Percentiles rank a stretch among this genome's conserved stretches.
Conservation (phyloP, 2,113 vertebrate species). For the Prionailurus viverrinus region DNA sequence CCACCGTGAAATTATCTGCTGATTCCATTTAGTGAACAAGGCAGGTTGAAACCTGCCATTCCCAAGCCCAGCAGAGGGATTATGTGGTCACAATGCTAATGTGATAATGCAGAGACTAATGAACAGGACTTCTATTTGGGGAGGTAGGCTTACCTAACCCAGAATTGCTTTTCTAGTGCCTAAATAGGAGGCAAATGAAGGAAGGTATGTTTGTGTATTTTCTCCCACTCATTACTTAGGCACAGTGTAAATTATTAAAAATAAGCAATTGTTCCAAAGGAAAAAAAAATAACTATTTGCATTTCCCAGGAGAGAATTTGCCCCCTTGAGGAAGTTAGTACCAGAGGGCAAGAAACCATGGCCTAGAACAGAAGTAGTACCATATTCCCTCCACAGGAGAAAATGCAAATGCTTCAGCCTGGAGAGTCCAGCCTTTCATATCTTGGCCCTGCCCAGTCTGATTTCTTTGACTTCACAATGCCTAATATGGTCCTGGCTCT, state of each 20-base stretch:
- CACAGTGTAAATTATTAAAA: constrained; percentile 88
- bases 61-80: constrained; percentile 16
- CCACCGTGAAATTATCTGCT: constrained; percentile 78
- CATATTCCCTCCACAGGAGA: constrained; percentile 15
- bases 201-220: constrained; percentile 79
- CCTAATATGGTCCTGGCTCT: neutral
- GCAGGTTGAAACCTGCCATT: constrained; percentile 43
- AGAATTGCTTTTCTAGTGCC: neutral
- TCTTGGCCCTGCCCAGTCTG: neutral
- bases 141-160: neutral
- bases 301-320: constrained; percentile 78
- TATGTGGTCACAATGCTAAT: constrained; percentile 36
- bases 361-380: neutral
- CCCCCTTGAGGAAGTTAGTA: constrained; percentile 73
- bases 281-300: constrained; percentile 84
- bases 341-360: constrained; percentile 69
- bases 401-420: neutral
- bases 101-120: neutral
- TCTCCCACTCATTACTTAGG: constrained; percentile 82
- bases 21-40: constrained; percentile 76
- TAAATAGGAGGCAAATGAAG: constrained; percentile 11
- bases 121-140: neutral
- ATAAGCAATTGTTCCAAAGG: constrained; percentile 88
- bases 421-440: too few relatives aligned
- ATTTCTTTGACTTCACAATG: neutral